These are phyloP conservation scores for Semicossyphus pulcher DNA, from an alignment of 2,113 vertebrate genomes.

Conservation along the genomic window DNA sequence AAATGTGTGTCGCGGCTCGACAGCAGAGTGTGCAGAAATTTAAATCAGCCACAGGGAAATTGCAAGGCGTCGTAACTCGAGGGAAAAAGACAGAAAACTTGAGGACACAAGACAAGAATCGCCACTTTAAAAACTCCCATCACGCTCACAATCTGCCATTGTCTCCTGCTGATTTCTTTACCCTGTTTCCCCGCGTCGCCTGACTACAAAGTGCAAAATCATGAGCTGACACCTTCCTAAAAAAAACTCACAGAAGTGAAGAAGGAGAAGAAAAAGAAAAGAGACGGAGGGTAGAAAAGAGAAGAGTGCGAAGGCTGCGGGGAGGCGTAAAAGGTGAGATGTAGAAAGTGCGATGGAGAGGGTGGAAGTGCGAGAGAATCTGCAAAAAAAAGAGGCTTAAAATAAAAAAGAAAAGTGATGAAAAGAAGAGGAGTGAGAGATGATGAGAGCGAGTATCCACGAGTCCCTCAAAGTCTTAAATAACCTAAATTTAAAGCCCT, in stretches of 20 bases:
- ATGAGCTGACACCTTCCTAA: slow-evolving; percentile 45
- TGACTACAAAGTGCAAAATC: slow-evolving; percentile 59
- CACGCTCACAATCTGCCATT: slow-evolving; percentile 6
- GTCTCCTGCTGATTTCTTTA: slow-evolving; percentile 42
- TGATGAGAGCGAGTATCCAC: slow-evolving; percentile 26
- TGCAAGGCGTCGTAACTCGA: slow-evolving; percentile 5
- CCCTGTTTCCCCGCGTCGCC: slow-evolving; percentile 8
- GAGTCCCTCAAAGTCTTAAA: slow-evolving; percentile 27
- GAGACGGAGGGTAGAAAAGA: neutral
- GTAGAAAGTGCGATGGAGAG: slow-evolving; percentile 30
- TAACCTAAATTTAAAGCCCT: slow-evolving; percentile 34
- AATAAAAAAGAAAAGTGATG: slow-evolving; percentile 38
- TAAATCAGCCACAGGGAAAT: slow-evolving; percentile 33
- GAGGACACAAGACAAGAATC: slow-evolving; percentile 5
- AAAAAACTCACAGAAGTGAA: slow-evolving; percentile 2
- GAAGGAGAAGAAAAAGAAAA: neutral
- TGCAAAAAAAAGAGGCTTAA: slow-evolving; percentile 49
- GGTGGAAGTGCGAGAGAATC: slow-evolving; percentile 32
- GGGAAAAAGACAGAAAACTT: slow-evolving; percentile 9
- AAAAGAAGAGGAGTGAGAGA: neutral
- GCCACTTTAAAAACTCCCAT: slow-evolving; percentile 28
- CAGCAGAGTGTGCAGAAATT: slow-evolving; percentile 5
- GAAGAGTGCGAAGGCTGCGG: slow-evolving; percentile 26
- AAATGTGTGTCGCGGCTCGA: slow-evolving; percentile 33
- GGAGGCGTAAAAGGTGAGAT: slow-evolving; percentile 47